These are phyloP conservation scores for Myrmecobius fasciatus DNA, from an alignment of 2,113 vertebrate species.

Conservation along the genomic window DNA sequence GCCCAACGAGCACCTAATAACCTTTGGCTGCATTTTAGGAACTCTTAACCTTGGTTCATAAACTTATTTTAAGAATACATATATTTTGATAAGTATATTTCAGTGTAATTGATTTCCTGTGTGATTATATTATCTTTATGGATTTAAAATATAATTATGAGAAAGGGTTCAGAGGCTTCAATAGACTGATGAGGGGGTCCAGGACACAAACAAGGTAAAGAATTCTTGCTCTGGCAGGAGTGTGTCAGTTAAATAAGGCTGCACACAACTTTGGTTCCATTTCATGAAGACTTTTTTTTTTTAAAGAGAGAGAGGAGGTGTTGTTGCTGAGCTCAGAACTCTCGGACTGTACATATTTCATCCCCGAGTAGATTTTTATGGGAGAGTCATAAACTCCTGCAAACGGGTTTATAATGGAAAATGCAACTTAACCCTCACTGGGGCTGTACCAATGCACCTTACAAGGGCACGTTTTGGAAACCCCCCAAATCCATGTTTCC, in stretches of 20 bases:
- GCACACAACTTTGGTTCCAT: conserved; percentile 46
- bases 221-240: not conserved
- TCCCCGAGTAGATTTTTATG: conserved; percentile 80
- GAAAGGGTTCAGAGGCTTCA: not conserved
- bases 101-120: not conserved
- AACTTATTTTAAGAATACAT: not conserved
- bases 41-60: not conserved
- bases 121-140: not conserved
- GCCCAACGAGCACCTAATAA: not conserved
- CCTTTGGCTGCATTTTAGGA: not conserved
- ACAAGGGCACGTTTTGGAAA: conserved; percentile 77
- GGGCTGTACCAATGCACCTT: conserved; percentile 75
- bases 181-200: not conserved
- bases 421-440: conserved; percentile 80
- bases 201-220: not conserved
- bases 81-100: not conserved
- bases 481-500: conserved; percentile 78
- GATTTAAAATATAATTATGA: not conserved
- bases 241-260: conserved; percentile 51
- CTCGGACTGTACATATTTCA: conserved; percentile 70
- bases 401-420: conserved; percentile 85
- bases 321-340: conserved; percentile 66
- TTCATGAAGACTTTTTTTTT: conserved; percentile 58
- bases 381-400: conserved; percentile 82
- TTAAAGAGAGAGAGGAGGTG: conserved; percentile 29